Percentiles rank a stretch among this genome's conserved stretches.
phyloP scores from a whole-genome alignment of 2,888 invertebrate species.

The Aporophyla nigra region DNA sequence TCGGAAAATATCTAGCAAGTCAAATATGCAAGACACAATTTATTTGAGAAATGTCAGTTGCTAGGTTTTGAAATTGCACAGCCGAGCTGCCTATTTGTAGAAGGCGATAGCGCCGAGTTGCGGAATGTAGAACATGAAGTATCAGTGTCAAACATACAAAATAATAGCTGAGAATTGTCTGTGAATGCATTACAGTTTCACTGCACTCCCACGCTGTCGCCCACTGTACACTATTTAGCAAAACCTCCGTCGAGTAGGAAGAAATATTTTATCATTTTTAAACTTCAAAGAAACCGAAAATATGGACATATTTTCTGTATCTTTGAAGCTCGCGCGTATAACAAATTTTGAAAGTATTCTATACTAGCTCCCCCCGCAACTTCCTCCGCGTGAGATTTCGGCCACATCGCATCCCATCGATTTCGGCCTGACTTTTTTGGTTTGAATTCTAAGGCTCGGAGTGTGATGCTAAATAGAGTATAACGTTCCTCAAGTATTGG shows the following conservation, averaged over 20 bases:
- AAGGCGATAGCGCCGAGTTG: background rate
- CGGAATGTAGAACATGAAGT: background rate
- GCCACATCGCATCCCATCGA: no score
- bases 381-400: no score
- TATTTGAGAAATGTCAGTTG: no score
- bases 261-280: conserved; percentile 8
- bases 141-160: background rate
- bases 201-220: conserved; percentile 15
- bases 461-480: no score
- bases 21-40: no score
- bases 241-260: background rate
- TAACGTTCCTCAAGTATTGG: no score
- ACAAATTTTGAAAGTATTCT: background rate
- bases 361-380: no score
- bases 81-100: conserved; percentile 7
- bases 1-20: no score
- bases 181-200: conserved; percentile 7
- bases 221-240: conserved; percentile 8
- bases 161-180: background rate
- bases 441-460: no score
- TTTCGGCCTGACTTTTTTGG: no score
- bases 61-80: no score
- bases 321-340: background rate
- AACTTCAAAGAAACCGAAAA: background rate
- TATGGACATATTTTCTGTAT: no score